A percentile compares a stretch with the other conserved stretches of the same genome.
These are phyloP conservation scores for Nannospalax galili DNA, from an alignment of 2,113 vertebrate species.

Conservation along the genomic window DNA sequence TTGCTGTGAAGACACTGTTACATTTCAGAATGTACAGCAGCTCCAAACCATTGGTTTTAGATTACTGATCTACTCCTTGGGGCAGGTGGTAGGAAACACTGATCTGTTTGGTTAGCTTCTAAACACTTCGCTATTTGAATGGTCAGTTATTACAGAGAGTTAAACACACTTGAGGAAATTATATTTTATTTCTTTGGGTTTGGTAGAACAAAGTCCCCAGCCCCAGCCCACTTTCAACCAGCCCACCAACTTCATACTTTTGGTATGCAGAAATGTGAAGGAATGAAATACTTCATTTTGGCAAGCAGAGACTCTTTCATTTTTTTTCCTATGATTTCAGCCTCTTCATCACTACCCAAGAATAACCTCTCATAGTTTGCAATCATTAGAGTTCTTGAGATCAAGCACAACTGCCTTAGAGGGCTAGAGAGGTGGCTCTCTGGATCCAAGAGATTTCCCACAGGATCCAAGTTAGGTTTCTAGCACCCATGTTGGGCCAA, in stretches of 20 bases:
- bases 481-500: too few relatives aligned
- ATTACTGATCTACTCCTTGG: slow-evolving; percentile 32
- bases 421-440: not conserved
- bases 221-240: not conserved
- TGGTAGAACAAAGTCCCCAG: not conserved
- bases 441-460: too few relatives aligned
- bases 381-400: not conserved
- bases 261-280: not conserved
- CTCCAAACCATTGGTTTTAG: slow-evolving; percentile 51
- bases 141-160: slow-evolving; percentile 18
- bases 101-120: not conserved
- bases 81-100: not conserved
- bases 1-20: slow-evolving; percentile 39
- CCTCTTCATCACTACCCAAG: not conserved
- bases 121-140: slow-evolving; percentile 44
- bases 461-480: not conserved
- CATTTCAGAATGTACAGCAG: slow-evolving; percentile 17
- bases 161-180: slow-evolving; percentile 30
- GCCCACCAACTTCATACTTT: not conserved
- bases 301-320: not conserved
- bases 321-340: not conserved
- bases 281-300: not conserved
- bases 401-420: not conserved
- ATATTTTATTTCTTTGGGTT: slow-evolving; percentile 47
- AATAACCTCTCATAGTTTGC: not conserved